Percentiles rank a stretch among this genome's conserved stretches.
Evolutionary conservation across 2,888 invertebrate species (phyloP).

Genomic region (Ectobius pallidus): DNA sequence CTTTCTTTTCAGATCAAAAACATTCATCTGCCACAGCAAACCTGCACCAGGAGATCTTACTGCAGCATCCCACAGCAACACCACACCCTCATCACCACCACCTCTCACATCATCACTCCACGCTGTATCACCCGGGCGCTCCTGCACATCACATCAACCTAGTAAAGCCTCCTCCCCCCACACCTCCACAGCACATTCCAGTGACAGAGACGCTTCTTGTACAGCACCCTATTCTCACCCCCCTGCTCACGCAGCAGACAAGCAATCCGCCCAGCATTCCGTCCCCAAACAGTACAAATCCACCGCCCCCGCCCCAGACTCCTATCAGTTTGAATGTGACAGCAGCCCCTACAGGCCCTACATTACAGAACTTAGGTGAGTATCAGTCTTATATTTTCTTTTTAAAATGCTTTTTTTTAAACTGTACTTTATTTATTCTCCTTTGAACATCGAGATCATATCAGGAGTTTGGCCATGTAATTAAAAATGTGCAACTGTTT

Average conservation of each 20-base stretch:
- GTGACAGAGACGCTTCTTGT: conserved; percentile 27
- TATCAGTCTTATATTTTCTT: not conserved
- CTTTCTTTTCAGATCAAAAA: conserved; percentile 51
- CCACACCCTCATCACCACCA: conserved; percentile 46
- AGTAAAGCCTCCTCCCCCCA: conserved; percentile 41
- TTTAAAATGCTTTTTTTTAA: no score
- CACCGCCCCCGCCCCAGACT: conserved; percentile 38
- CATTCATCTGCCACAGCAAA: conserved; percentile 45
- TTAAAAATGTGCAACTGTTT: no score
- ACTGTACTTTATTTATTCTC: no score
- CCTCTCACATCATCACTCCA: conserved; percentile 26
- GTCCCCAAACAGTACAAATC: conserved; percentile 31
- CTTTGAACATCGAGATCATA: no score
- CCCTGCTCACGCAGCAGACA: conserved; percentile 49
- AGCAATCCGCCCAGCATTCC: conserved; percentile 21
- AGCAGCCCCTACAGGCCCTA: conserved; percentile 22
- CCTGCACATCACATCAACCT: conserved; percentile 45
- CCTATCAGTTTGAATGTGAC: conserved; percentile 30
- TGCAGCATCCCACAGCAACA: not conserved
- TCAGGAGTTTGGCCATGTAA: no score
- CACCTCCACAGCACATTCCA: conserved; percentile 20
- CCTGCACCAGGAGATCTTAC: conserved; percentile 52
- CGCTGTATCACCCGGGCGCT: conserved; percentile 25
- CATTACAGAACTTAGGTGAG: conserved; percentile 36
- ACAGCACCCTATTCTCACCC: conserved; percentile 51